Percentiles rank a stretch among this genome's conserved stretches.
phyloP scores from a whole-genome alignment of 2,797 vertebrate species.

The Telmatherina bonti region DNA sequence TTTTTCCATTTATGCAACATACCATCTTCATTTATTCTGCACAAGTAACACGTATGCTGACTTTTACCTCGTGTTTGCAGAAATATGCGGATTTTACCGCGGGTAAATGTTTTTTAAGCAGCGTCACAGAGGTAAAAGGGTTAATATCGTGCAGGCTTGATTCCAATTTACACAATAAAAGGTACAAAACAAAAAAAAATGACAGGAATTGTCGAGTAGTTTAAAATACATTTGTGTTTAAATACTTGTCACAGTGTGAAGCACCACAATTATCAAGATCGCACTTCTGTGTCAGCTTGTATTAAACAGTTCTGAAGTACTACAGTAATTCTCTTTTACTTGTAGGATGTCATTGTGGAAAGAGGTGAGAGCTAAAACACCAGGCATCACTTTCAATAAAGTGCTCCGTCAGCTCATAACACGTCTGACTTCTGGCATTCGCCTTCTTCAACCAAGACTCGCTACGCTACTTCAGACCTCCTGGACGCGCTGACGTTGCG shows the following conservation, averaged over 20 bases:
- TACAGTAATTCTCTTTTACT: fast-evolving
- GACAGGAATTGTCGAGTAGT: background rate
- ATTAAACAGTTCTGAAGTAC: slow-evolving; percentile 6
- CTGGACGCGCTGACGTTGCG: too few species aligned
- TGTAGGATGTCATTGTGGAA: background rate
- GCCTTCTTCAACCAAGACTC: slow-evolving; percentile 9
- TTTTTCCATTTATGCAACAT: too few species aligned
- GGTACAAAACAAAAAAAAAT: background rate
- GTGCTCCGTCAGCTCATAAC: slow-evolving; percentile 5
- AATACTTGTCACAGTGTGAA: background rate
- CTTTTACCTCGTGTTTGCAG: too few species aligned
- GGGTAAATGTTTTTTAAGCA: too few species aligned
- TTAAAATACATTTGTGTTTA: background rate
- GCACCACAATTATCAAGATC: background rate
- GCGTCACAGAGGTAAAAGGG: too few species aligned
- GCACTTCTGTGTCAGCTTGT: background rate
- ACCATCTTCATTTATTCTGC: too few species aligned
- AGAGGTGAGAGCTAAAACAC: background rate
- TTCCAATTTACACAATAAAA: too few species aligned
- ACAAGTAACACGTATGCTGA: too few species aligned
- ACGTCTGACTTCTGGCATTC: background rate
- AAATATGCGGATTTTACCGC: too few species aligned
- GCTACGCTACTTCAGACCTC: background rate
- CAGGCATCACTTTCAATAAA: background rate
- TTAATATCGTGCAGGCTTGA: too few species aligned